A percentile compares a stretch with the other conserved stretches of the same genome.
Evolutionary conservation across 2,113 vertebrate species (phyloP).

Genomic region (Ictidomys tridecemlineatus): DNA sequence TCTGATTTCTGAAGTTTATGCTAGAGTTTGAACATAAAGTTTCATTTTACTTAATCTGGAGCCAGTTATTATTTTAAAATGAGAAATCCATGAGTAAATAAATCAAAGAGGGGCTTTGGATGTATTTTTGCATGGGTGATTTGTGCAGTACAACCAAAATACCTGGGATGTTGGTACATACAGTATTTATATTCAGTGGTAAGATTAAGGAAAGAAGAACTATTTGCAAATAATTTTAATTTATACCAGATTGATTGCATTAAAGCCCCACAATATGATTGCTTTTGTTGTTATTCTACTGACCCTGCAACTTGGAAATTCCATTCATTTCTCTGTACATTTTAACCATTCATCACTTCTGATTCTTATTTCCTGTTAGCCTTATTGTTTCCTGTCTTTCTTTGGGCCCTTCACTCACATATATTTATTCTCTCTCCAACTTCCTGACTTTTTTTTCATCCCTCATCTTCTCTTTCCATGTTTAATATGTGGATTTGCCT

Average conservation of each 20-base stretch:
- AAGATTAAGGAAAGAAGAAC: background rate
- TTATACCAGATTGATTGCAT: background rate
- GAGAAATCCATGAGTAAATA: slow-evolving; percentile 10
- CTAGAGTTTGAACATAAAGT: slow-evolving; percentile 14
- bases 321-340: background rate
- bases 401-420: background rate
- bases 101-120: background rate
- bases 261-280: background rate
- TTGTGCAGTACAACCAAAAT: background rate
- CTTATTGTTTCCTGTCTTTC: slow-evolving; percentile 2
- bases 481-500: background rate
- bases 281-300: slow-evolving; percentile 24
- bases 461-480: background rate
- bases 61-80: slow-evolving; percentile 34
- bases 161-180: background rate
- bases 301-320: background rate
- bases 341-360: background rate
- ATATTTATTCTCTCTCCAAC: background rate
- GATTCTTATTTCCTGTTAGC: slow-evolving; percentile 30
- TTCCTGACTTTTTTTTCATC: slow-evolving; percentile 18
- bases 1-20: slow-evolving; percentile 19
- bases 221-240: slow-evolving; percentile 39
- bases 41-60: slow-evolving; percentile 42
- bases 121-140: background rate
- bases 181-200: background rate